Evolutionary conservation across 2,888 invertebrate genomes (phyloP).

Genomic region (Torymus texanus): DNA sequence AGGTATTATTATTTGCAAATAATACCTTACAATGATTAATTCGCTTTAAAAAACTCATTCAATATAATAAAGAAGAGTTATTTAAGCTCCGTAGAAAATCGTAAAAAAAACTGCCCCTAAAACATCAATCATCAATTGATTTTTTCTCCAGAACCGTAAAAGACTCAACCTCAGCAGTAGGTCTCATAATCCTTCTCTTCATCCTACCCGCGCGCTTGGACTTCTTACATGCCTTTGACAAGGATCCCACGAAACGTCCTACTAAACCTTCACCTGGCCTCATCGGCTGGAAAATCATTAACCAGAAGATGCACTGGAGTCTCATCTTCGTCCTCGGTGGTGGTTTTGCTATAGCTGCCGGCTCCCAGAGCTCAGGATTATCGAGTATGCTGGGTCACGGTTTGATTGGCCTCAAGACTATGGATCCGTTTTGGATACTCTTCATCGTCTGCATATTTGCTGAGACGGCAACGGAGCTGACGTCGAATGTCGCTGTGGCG

Average conservation of each 20-base stretch:
- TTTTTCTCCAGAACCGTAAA: conserved; percentile 79
- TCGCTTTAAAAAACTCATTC: too few relatives aligned
- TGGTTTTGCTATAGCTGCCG: conserved; percentile 93
- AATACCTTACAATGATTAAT: too few relatives aligned
- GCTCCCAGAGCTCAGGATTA: conserved; percentile 87
- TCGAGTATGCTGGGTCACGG: conserved; percentile 85
- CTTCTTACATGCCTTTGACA: conserved; percentile 83
- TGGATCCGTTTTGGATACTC: conserved; percentile 82
- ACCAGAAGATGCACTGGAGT: conserved; percentile 93
- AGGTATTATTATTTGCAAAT: not conserved
- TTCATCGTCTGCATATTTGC: conserved; percentile 86
- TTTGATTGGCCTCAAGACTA: conserved; percentile 80
- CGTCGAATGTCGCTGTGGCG: conserved; percentile 93
- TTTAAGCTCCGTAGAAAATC: too few relatives aligned
- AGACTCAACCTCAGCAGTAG: conserved; percentile 89
- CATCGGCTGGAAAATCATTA: conserved; percentile 89
- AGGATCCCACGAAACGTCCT: conserved; percentile 77
- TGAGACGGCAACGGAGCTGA: conserved; percentile 90
- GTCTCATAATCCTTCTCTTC: conserved; percentile 89
- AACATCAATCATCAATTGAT: too few relatives aligned
- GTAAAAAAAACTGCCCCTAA: too few relatives aligned
- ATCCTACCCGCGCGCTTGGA: conserved; percentile 87
- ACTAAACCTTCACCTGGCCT: conserved; percentile 82
- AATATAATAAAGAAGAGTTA: too few relatives aligned
- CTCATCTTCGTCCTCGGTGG: conserved; percentile 91